Base-by-base conservation (phyloP, 2,797 vertebrate species). In the Gobionotothen gibberifrons region DNA sequence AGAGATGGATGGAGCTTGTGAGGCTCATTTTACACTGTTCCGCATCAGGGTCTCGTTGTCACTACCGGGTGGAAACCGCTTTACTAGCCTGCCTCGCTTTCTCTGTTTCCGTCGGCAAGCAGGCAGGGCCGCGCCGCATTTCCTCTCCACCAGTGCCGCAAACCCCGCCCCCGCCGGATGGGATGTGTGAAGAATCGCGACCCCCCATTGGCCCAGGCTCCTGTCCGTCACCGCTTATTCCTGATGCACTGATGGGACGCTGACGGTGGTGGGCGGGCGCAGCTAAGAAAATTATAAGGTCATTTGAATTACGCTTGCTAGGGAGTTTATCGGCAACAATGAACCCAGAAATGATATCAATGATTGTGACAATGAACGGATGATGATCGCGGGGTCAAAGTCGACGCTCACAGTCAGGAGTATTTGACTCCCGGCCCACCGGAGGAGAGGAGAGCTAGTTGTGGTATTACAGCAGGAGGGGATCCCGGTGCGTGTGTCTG, bases 211-310 rank as follows among this genome's bases (percentile, higher is more conserved):
- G 93, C 47, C 9, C 5, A 1, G 4, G 1, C 9, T 0, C 3
- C 52, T 43, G 86, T 84, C 92, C 29, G 26, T 92, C 85, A 67
- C 44, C 29, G 29, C 42, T 90, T 87, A 78, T 77, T 76, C 65
- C 73, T 76, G 40, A 70, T 43, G 54, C 90, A 65, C 72, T 86
- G 87, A 91, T 81, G 87, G 78, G 84, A 87, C 54, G 76, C 77
- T 59, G 83, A 71, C 82, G 72, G 70, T 36, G 79, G 82, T 87
- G 89, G 94, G 92, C 91, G 93, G 93, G 87, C 73, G 55, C 78
- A 81, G 81, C 73, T 88, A 77, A 90, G 92, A 91, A 94, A 94
- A 94, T 94, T 91, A 94, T 95, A 95, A 95, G 95, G 95, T 95
- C 95, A 93, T 95, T 93, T 94, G 94, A 94, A 94, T 93, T 93